Evolutionary conservation across 2,888 invertebrate species (phyloP).

Genomic region (Troides aeacus): DNA sequence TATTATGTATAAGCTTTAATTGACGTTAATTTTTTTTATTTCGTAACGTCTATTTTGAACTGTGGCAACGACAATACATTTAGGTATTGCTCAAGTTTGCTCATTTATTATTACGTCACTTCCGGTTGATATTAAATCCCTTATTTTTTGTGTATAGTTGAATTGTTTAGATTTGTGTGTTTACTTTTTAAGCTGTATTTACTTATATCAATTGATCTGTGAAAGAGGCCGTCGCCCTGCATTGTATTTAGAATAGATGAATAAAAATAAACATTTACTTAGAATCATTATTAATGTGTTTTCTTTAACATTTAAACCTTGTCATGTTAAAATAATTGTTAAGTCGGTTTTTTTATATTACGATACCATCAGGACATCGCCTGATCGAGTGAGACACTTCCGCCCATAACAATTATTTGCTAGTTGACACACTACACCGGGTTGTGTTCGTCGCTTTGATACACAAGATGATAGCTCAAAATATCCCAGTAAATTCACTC

Average conservation of each 20-base stretch:
- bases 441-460: too few species aligned
- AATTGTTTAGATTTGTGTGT: conserved; percentile 43
- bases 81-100: conserved; percentile 74
- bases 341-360: too few species aligned
- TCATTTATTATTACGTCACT: conserved; percentile 52
- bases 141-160: conserved; percentile 37
- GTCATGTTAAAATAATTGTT: neutral
- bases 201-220: conserved; percentile 58
- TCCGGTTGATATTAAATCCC: conserved; percentile 35
- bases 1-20: conserved; percentile 42
- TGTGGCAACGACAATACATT: conserved; percentile 69
- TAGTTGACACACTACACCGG: too few species aligned
- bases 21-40: conserved; percentile 50
- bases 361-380: too few species aligned
- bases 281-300: conserved; percentile 53
- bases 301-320: conserved; percentile 37
- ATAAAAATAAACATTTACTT: conserved; percentile 74
- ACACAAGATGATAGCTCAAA: too few species aligned
- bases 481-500: too few species aligned
- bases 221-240: conserved; percentile 54
- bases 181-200: conserved; percentile 36
- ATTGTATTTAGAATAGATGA: conserved; percentile 69
- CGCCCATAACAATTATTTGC: too few species aligned
- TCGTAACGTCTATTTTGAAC: conserved; percentile 50
- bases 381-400: too few species aligned